Evolutionary conservation across 2,888 invertebrate species (phyloP).

Genomic region (Odontomyia ornata): DNA sequence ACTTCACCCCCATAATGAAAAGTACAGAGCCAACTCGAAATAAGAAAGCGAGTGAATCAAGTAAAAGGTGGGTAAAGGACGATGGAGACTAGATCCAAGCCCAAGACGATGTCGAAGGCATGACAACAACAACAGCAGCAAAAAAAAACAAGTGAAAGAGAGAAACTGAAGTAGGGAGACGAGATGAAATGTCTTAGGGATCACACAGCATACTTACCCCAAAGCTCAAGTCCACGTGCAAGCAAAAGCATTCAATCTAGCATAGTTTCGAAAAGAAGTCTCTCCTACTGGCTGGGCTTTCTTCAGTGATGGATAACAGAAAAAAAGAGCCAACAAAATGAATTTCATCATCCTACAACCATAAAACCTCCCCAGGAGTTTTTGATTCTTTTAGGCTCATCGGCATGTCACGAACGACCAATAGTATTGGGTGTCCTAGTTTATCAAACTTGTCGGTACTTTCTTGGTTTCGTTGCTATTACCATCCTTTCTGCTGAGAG

Average conservation of each 20-base stretch:
- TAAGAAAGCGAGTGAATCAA: constrained; percentile 13
- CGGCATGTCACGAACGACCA: neutral
- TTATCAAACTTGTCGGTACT: constrained; percentile 47
- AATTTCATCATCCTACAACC: constrained; percentile 41
- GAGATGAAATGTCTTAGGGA: constrained; percentile 25
- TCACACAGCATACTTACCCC: constrained; percentile 10
- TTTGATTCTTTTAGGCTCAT: neutral
- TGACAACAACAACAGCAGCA: neutral
- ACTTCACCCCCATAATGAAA: constrained; percentile 37
- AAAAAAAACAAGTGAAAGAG: too few species aligned
- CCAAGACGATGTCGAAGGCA: neutral
- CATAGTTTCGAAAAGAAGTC: neutral
- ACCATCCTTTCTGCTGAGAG: neutral
- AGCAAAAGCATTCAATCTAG: constrained; percentile 5
- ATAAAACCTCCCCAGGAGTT: constrained; percentile 20
- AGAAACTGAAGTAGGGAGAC: too few species aligned
- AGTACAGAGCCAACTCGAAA: constrained; percentile 4
- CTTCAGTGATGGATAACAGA: constrained; percentile 37
- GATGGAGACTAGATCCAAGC: constrained; percentile 12
- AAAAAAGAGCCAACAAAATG: constrained; percentile 44
- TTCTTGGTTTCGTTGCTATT: neutral
- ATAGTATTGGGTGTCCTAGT: constrained; percentile 45
- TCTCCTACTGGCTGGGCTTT: neutral
- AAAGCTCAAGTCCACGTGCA: constrained; percentile 42
- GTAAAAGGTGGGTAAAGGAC: neutral